Percentiles rank a stretch among this genome's conserved stretches.
phyloP scores from a whole-genome alignment of 2,797 vertebrate genomes.

The Poecilia velifera region DNA sequence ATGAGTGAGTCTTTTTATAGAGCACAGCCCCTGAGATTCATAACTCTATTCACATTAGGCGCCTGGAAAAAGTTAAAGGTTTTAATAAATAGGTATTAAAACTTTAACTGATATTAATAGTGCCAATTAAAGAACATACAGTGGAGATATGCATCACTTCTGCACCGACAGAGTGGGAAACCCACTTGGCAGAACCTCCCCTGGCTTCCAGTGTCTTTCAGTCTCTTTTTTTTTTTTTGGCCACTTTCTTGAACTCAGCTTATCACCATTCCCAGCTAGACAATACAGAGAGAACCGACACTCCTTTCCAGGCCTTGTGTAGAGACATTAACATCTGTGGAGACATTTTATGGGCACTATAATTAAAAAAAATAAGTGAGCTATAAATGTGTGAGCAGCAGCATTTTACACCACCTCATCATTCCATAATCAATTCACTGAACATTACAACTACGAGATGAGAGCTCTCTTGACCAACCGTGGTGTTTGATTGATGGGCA shows the following conservation, averaged over 20 bases:
- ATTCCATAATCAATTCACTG: conserved; percentile 65
- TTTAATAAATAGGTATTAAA: conserved; percentile 86
- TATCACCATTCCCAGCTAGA: conserved; percentile 54
- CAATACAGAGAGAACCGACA: conserved; percentile 30
- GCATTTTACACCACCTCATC: conserved; percentile 64
- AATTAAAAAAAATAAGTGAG: conserved; percentile 49
- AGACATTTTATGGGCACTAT: conserved; percentile 47
- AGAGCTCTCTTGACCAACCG: conserved; percentile 49
- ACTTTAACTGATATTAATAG: conserved; percentile 86
- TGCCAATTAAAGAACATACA: conserved; percentile 76
- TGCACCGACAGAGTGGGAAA: conserved; percentile 63
- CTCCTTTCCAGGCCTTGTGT: conserved; percentile 21
- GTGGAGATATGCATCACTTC: conserved; percentile 78
- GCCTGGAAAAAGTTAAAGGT: conserved; percentile 74
- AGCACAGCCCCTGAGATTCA: conserved; percentile 78
- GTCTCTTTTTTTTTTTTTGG: conserved; percentile 10
- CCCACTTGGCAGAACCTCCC: conserved; percentile 54
- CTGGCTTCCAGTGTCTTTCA: conserved; percentile 42
- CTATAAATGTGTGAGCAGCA: conserved; percentile 52
- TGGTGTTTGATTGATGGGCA: conserved; percentile 67
- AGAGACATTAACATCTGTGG: conserved; percentile 63
- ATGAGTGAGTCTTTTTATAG: conserved; percentile 83
- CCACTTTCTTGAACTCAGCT: conserved; percentile 23
- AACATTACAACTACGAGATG: conserved; percentile 59
- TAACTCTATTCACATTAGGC: conserved; percentile 80